Percentiles rank a stretch among this genome's conserved stretches.
These are phyloP conservation scores for Harpegnathos saltator DNA, from an alignment of 1,140 invertebrate species.

Conservation along the genomic window DNA sequence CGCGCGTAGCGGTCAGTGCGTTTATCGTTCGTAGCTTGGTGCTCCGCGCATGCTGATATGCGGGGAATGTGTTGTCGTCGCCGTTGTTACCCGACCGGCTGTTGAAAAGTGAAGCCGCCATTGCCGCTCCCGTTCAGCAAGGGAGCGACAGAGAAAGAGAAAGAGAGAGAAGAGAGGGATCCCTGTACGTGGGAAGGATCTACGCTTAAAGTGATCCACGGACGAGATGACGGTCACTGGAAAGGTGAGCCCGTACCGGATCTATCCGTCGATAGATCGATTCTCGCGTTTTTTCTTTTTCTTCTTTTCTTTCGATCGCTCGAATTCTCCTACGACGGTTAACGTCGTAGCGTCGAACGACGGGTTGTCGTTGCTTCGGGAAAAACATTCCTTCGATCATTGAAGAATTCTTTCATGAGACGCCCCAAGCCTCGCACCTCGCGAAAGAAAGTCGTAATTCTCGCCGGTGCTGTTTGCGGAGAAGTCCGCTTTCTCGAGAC, in stretches of 20 bases:
- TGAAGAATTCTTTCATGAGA: not conserved
- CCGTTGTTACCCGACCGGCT: slow-evolving; percentile 2
- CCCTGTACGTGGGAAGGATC: slow-evolving; percentile 67
- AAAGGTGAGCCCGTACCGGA: slow-evolving; percentile 64
- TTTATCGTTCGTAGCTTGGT: slow-evolving; percentile 41
- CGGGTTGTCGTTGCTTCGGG: not conserved
- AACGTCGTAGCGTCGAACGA: not conserved
- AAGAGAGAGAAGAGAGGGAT: slow-evolving; percentile 14
- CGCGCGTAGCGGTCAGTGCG: slow-evolving; percentile 15
- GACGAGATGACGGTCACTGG: slow-evolving; percentile 71
- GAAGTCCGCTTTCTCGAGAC: too few species aligned
- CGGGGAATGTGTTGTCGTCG: slow-evolving; percentile 58
- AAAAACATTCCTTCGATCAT: not conserved
- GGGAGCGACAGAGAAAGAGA: not conserved
- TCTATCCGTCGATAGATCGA: slow-evolving; percentile 7
- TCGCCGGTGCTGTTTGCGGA: too few species aligned
- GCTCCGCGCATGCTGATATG: slow-evolving; percentile 7
- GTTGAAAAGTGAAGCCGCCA: slow-evolving; percentile 37
- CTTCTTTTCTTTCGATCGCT: too few species aligned
- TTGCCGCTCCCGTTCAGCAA: slow-evolving; percentile 29
- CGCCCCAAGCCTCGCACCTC: too few species aligned
- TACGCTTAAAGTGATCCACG: slow-evolving; percentile 59
- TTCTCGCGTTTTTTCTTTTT: not conserved
- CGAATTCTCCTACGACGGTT: too few species aligned
- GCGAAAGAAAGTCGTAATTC: too few species aligned